These are phyloP conservation scores for Rhagonycha fulva DNA, from an alignment of 2,888 invertebrate species.

Conservation along the genomic window DNA sequence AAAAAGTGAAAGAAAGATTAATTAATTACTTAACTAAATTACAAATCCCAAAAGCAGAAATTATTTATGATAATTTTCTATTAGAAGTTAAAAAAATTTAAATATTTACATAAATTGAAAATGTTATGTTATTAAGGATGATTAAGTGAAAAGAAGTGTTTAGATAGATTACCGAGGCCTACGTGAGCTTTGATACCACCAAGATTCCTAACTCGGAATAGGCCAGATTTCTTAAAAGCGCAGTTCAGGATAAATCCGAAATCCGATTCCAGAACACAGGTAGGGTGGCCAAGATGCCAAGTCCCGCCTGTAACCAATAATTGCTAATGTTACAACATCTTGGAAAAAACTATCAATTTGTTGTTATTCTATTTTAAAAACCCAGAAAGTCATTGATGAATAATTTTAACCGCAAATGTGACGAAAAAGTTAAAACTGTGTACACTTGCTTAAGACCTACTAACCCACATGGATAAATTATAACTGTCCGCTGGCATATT, in stretches of 20 bases:
- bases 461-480: slow-evolving; percentile 19
- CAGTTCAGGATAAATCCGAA: slow-evolving; percentile 90
- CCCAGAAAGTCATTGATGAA: not conserved
- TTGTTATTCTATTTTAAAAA: not conserved
- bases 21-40: slow-evolving; percentile 8
- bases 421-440: not conserved
- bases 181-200: slow-evolving; percentile 90
- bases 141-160: slow-evolving; percentile 24
- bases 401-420: not conserved
- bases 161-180: slow-evolving; percentile 75
- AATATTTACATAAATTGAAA: slow-evolving; percentile 22
- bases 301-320: slow-evolving; percentile 62
- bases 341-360: slow-evolving; percentile 9
- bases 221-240: slow-evolving; percentile 89
- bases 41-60: slow-evolving; percentile 14
- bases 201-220: slow-evolving; percentile 88
- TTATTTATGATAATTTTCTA: slow-evolving; percentile 9
- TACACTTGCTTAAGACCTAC: slow-evolving; percentile 27
- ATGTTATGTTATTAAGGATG: slow-evolving; percentile 21
- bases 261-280: slow-evolving; percentile 87
- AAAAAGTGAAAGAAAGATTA: slow-evolving; percentile 4
- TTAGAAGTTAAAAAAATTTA: slow-evolving; percentile 2
- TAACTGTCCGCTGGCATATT: slow-evolving; percentile 20
- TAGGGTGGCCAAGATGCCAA: slow-evolving; percentile 69
- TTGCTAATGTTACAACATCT: slow-evolving; percentile 26